These are phyloP conservation scores for Colostygia pectinataria DNA, from an alignment of 2,888 invertebrate species.

Conservation along the genomic window DNA sequence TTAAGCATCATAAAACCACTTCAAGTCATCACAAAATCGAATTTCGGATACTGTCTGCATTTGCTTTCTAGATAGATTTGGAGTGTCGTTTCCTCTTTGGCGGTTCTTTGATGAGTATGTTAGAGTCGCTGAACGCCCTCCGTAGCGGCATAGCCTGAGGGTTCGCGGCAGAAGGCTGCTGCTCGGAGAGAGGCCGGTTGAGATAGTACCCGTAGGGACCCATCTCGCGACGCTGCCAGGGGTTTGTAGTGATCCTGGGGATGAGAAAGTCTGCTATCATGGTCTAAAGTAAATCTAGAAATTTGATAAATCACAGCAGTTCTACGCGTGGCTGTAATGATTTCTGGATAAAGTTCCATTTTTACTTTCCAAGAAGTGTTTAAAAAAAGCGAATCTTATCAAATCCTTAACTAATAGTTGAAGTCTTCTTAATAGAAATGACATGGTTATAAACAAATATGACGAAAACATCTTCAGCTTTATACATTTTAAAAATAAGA, in stretches of 20 bases:
- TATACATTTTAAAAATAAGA: background rate
- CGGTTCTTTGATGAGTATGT: constrained; percentile 58
- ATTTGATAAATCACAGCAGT: no score
- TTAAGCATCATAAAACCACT: constrained; percentile 1
- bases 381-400: no score
- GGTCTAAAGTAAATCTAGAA: no score
- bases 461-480: no score
- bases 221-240: constrained; percentile 83
- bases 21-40: background rate
- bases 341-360: no score
- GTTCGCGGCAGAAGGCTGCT: constrained; percentile 45
- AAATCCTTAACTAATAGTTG: no score
- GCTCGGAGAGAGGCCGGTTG: constrained; percentile 67
- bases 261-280: background rate
- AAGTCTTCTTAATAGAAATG: no score
- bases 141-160: constrained; percentile 48
- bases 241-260: constrained; percentile 81
- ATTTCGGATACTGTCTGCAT: background rate
- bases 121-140: constrained; percentile 67
- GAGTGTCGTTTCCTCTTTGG: constrained; percentile 65
- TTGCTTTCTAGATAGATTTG: constrained; percentile 65
- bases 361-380: no score
- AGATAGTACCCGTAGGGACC: constrained; percentile 84
- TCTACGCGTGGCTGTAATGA: no score
- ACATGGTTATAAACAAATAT: no score